Conservation (phyloP, 2,888 invertebrate genomes). For the Thelaira solivaga region DNA sequence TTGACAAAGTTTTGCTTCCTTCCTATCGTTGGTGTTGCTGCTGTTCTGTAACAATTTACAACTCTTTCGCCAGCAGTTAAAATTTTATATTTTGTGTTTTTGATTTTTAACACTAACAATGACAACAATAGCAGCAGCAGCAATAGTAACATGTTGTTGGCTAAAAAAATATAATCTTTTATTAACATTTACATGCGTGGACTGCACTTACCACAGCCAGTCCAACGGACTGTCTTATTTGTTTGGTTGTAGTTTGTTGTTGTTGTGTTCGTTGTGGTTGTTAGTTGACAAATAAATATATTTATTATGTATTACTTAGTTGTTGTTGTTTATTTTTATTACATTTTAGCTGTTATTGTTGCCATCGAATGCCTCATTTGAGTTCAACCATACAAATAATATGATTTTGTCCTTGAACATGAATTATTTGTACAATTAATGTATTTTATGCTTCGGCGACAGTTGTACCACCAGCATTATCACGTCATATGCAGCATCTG, state of each 20-base stretch:
- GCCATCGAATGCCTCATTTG: slow-evolving; percentile 8
- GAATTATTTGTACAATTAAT: slow-evolving; percentile 62
- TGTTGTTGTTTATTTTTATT: not conserved
- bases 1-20: slow-evolving; percentile 14
- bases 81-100: slow-evolving; percentile 23
- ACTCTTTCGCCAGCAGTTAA: slow-evolving; percentile 62
- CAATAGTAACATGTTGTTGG: slow-evolving; percentile 26
- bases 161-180: slow-evolving; percentile 38
- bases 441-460: slow-evolving; percentile 45
- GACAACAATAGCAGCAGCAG: not conserved
- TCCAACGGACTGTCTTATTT: too few species aligned
- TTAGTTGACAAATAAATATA: slow-evolving; percentile 43
- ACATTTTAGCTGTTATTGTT: not conserved
- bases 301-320: slow-evolving; percentile 22
- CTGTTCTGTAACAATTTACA: slow-evolving; percentile 60
- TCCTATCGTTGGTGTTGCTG: slow-evolving; percentile 30
- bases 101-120: slow-evolving; percentile 18
- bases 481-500: slow-evolving; percentile 2
- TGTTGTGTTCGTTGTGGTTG: not conserved
- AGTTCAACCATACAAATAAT: slow-evolving; percentile 14
- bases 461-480: slow-evolving; percentile 53
- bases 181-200: slow-evolving; percentile 44
- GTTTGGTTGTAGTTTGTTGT: not conserved
- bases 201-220: slow-evolving; percentile 5
- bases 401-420: slow-evolving; percentile 59